These are phyloP conservation scores for Listronotus oregonensis DNA, from an alignment of 1,140 invertebrate species.

Conservation along the genomic window DNA sequence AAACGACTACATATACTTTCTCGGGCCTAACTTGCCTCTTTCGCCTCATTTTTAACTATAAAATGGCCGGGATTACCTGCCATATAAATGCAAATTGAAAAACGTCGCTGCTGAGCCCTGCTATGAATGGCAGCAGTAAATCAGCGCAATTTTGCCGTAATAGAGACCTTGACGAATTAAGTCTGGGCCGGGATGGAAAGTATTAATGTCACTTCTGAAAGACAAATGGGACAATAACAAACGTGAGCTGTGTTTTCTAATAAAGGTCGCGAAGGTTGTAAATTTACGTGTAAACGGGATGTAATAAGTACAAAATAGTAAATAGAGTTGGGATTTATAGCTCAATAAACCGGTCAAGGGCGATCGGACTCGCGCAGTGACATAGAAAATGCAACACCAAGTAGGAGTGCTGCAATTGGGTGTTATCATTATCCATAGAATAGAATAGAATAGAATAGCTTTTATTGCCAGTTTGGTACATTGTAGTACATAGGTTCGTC, in stretches of 20 bases:
- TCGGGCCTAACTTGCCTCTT: no score
- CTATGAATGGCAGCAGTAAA: slow-evolving; percentile 18
- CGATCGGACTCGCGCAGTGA: no score
- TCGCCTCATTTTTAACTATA: not conserved
- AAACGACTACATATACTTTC: no score
- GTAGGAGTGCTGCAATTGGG: no score
- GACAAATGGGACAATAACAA: slow-evolving; percentile 12
- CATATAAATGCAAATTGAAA: slow-evolving; percentile 27
- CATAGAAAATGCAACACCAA: no score
- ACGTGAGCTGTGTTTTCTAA: slow-evolving; percentile 4
- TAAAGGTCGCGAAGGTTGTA: not conserved
- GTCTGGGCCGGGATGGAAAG: not conserved
- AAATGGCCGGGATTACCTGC: slow-evolving; percentile 15
- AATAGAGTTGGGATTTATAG: no score
- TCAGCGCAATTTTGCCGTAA: slow-evolving; percentile 16
- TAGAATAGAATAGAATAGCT: no score
- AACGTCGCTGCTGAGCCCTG: slow-evolving; percentile 8
- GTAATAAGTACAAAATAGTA: not conserved
- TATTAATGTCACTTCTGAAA: not conserved
- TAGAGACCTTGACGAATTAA: slow-evolving; percentile 15
- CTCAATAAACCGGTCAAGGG: no score
- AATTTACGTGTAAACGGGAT: not conserved
- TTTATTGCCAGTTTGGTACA: no score
- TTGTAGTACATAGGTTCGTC: no score
- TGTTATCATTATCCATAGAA: no score